Evolutionary conservation across 2,113 vertebrate genomes (phyloP).

Genomic region (Crotalus helleri): DNA sequence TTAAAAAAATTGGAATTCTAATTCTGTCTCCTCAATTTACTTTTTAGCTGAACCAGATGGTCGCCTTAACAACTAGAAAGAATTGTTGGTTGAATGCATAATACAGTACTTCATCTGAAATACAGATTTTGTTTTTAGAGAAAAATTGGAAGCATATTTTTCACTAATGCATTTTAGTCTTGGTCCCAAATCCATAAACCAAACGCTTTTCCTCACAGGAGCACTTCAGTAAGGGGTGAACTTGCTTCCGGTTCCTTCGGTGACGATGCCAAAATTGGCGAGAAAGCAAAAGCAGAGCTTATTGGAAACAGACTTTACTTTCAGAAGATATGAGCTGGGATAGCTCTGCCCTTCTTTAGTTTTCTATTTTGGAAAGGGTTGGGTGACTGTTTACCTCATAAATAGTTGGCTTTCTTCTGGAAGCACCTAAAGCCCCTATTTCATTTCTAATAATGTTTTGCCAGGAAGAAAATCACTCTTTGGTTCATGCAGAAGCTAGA

Average conservation of each 20-base stretch:
- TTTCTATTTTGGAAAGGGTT: not conserved
- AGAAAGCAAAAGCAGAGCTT: not conserved
- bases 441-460: not conserved
- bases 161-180: not conserved
- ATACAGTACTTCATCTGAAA: slow-evolving; percentile 3
- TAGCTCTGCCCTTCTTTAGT: not conserved
- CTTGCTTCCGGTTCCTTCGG: not conserved
- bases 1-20: not conserved
- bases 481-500: not conserved
- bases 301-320: not conserved
- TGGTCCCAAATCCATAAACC: not conserved
- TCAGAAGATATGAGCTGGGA: not conserved
- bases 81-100: slow-evolving; percentile 1
- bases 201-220: not conserved
- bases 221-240: not conserved
- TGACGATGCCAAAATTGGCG: not conserved
- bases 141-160: not conserved
- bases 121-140: not conserved
- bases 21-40: not conserved
- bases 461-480: not conserved
- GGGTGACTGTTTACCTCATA: not conserved
- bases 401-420: not conserved
- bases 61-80: not conserved
- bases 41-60: slow-evolving; percentile 1
- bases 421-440: not conserved